Evolutionary conservation across 2,888 invertebrate species (phyloP), one percentile per base, ranked within the genome.

Genomic region (Acleris cristana): DNA sequence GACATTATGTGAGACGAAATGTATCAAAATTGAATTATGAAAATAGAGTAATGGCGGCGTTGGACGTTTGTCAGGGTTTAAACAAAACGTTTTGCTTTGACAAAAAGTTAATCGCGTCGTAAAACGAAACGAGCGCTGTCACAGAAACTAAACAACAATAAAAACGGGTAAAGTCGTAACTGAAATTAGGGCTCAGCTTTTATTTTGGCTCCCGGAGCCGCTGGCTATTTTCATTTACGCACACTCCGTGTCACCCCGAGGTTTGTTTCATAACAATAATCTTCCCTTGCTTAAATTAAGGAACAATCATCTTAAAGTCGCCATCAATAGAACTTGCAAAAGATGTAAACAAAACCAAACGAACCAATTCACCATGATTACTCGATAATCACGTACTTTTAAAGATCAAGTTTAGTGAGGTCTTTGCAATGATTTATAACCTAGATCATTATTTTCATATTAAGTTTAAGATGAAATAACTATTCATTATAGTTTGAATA

Each of bases 81-180:
- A 82, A 85, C 77, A 79, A 79, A 80, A 81, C 76, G 77, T 81
- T 79, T 72, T 75, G 82, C 91, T 92, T 91, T 92, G 91, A 90
- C 92, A 91, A 90, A 91, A 92, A 90, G 82, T 90, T 90, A 84
- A 90, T 85, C 80, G 80, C 80, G 77, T 73, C 78, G 79, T 89
- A 88, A 90, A 85, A 77, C 72, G 72, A 81, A 86, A 89, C 86
- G 88, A 86, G 81, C 86, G 74, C 65, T 90, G 91, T 90, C 91
- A 89, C 90, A 89, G 82, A 79, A 81, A 76, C 79, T 80, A 84
- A 88, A 89, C 86, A 88, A 84, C 82, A 79, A 85, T 85, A 84
- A 87, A 86, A 83, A 70, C 45, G 72, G 73, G 73, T 74, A 71
- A 68, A 77, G 80, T 83, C 81, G 77, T 81, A 76, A 81, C 76